These are phyloP conservation scores for Riparia riparia DNA, from an alignment of 2,113 vertebrate genomes.

Conservation along the genomic window DNA sequence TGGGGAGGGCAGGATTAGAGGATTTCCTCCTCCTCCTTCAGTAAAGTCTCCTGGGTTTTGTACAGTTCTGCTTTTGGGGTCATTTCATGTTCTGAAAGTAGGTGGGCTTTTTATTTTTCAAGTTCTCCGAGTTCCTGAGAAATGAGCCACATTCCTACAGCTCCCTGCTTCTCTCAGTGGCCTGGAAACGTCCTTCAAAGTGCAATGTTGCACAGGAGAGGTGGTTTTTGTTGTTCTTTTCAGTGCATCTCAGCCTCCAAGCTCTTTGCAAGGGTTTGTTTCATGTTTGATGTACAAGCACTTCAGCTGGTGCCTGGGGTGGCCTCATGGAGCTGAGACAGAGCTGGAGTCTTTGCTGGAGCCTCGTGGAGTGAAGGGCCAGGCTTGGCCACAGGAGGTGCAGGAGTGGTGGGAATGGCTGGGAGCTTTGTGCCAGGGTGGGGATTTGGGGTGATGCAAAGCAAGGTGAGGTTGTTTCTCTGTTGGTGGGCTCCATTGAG, in stretches of 20 bases:
- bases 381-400: neutral
- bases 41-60: neutral
- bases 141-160: neutral
- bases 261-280: neutral
- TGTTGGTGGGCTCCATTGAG: accelerated
- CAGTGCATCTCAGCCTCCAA: neutral
- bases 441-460: neutral
- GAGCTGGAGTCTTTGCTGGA: neutral
- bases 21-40: neutral
- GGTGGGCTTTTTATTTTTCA: neutral
- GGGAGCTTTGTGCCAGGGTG: neutral
- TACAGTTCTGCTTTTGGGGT: neutral
- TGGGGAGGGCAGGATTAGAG: neutral
- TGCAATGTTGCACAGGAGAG: neutral
- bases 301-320: neutral
- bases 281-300: neutral
- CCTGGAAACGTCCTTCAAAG: neutral
- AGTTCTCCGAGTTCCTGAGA: neutral
- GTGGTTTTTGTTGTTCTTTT: neutral
- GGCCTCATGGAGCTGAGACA: neutral
- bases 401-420: neutral
- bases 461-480: neutral
- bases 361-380: neutral
- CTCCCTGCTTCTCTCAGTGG: neutral
- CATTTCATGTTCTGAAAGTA: neutral